These are phyloP conservation scores for Xestia sexstrigata DNA, from an alignment of 2,888 invertebrate genomes.

Conservation along the genomic window DNA sequence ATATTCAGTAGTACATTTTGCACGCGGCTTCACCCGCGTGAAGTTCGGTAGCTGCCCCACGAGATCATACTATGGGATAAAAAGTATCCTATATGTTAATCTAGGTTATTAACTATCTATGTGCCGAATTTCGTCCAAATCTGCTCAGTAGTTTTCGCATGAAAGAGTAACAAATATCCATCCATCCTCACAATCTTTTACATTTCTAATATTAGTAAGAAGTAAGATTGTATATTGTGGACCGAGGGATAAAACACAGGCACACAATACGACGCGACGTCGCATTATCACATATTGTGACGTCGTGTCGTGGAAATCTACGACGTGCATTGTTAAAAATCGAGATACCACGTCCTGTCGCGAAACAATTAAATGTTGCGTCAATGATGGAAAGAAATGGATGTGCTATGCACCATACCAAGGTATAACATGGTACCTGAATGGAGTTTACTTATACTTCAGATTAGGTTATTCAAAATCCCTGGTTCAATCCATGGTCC, in stretches of 20 bases:
- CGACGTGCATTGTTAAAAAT: neutral
- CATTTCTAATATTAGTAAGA: too few relatives aligned
- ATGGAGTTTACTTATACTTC: neutral
- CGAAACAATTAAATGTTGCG: neutral
- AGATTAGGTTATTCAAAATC: neutral
- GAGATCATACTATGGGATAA: too few relatives aligned
- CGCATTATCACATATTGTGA: neutral
- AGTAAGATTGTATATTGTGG: too few relatives aligned
- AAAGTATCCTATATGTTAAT: too few relatives aligned
- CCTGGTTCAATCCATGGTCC: too few relatives aligned
- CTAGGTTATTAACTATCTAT: too few relatives aligned
- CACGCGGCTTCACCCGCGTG: too few relatives aligned
- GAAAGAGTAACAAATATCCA: too few relatives aligned
- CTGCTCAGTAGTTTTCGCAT: too few relatives aligned
- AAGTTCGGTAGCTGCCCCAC: too few relatives aligned
- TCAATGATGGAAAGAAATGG: neutral
- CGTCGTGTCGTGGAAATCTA: neutral
- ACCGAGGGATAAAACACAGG: neutral
- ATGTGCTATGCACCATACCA: neutral
- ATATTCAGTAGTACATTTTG: neutral
- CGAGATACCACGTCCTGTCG: neutral
- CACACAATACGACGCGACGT: neutral
- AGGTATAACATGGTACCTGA: neutral
- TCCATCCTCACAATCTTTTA: too few relatives aligned
- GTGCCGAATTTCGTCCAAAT: too few relatives aligned